phyloP scores from a whole-genome alignment of 2,888 invertebrate species.

The Eucriotettix oculatus region DNA sequence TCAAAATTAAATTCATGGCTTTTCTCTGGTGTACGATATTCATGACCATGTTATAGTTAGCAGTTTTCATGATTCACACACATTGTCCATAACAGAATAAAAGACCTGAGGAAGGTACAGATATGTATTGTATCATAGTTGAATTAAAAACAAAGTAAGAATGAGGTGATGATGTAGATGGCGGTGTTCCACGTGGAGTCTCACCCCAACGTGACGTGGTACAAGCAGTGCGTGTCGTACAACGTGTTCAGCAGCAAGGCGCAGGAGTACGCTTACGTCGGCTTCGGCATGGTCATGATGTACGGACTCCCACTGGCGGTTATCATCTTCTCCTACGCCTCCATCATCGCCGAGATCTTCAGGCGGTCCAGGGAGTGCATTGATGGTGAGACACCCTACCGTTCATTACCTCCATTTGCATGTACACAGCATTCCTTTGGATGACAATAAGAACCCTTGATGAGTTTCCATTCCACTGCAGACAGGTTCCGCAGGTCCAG shows the following conservation, averaged over 20 bases:
- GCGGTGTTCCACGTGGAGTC: conserved; percentile 71
- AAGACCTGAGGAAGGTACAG: too few species aligned
- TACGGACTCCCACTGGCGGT: conserved; percentile 70
- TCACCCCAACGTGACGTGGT: conserved; percentile 72
- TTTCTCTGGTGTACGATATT: too few species aligned
- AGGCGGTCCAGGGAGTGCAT: conserved; percentile 46
- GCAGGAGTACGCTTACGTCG: conserved; percentile 64
- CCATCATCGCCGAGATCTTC: conserved; percentile 74
- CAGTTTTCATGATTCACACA: too few species aligned
- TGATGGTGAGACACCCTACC: conserved; percentile 26
- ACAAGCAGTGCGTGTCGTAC: conserved; percentile 81
- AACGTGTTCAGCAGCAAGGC: conserved; percentile 52
- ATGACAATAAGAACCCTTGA: too few species aligned
- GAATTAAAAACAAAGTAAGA: not conserved
- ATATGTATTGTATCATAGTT: too few species aligned
- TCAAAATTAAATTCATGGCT: too few species aligned
- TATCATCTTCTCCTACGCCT: conserved; percentile 75
- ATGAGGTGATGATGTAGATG: conserved; percentile 36
- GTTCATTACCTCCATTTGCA: too few species aligned
- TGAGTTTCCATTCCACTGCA: not conserved
- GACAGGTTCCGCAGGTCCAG: conserved; percentile 51
- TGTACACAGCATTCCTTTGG: not conserved
- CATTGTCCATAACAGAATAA: too few species aligned
- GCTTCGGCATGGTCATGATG: conserved; percentile 73
- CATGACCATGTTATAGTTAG: too few species aligned